phyloP scores from a whole-genome alignment of 92 coral and sea anemone species.

The Desmophyllum pertusum region DNA sequence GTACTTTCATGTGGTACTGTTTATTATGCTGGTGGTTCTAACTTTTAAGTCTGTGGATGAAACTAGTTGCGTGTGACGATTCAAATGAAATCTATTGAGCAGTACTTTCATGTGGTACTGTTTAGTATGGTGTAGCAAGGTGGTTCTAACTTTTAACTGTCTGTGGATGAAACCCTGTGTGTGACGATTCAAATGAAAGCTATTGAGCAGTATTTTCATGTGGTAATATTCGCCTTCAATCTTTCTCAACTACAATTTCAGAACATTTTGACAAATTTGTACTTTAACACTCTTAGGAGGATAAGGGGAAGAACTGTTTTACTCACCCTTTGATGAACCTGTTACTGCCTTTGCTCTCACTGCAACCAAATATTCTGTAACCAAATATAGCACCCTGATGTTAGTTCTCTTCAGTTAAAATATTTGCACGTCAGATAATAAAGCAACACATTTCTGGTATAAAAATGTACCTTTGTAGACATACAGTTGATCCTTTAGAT shows the following conservation, averaged over 20 bases:
- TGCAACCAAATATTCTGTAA: constrained; percentile 83
- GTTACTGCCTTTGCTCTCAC: constrained; percentile 94
- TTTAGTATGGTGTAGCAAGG: background rate
- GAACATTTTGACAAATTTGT: background rate
- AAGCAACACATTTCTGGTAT: background rate
- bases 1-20: background rate
- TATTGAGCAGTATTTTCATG: background rate
- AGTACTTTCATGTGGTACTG: background rate
- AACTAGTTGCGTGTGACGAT: no score
- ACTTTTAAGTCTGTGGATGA: background rate
- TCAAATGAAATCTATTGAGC: background rate
- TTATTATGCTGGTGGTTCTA: background rate
- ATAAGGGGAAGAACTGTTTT: background rate
- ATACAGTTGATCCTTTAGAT: constrained; percentile 80
- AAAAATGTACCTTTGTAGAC: constrained; percentile 86
- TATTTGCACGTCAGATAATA: background rate
- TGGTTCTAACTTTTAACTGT: background rate
- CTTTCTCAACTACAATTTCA: background rate
- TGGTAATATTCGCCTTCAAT: background rate
- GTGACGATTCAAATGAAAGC: background rate
- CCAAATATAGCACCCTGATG: background rate
- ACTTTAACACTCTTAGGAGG: background rate
- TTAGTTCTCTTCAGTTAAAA: background rate
- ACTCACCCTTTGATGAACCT: constrained; percentile 59
- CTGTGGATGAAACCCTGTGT: background rate